Conservation (phyloP, 2,888 invertebrate species). For the Molorchus minor region DNA sequence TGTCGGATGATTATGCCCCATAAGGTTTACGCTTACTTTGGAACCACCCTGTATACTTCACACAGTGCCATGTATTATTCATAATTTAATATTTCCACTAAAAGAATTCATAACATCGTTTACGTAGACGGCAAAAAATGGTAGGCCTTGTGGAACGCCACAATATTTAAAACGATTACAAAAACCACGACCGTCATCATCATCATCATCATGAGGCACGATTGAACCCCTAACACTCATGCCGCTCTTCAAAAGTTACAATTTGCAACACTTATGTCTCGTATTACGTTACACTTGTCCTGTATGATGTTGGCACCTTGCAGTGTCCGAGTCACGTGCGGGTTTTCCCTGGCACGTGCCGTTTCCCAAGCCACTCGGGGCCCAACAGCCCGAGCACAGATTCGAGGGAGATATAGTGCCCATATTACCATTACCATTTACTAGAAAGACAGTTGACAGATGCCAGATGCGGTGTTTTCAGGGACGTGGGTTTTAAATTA, state of each 20-base stretch:
- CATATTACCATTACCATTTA: slow-evolving; percentile 24
- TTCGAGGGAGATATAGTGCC: slow-evolving; percentile 23
- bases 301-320: slow-evolving; percentile 47
- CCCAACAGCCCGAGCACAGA: slow-evolving; percentile 8
- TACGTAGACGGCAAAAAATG: too few species aligned
- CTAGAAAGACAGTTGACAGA: slow-evolving; percentile 37
- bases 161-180: too few species aligned
- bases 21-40: too few species aligned
- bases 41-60: too few species aligned
- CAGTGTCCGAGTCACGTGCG: slow-evolving; percentile 57
- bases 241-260: slow-evolving; percentile 35
- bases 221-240: slow-evolving; percentile 2
- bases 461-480: slow-evolving; percentile 28
- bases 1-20: too few species aligned
- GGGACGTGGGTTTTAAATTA: slow-evolving; percentile 18
- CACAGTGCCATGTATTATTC: too few species aligned
- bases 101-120: too few species aligned
- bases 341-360: slow-evolving; percentile 61
- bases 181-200: too few species aligned
- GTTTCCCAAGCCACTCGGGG: slow-evolving; percentile 58
- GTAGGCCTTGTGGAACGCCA: too few species aligned
- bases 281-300: slow-evolving; percentile 39
- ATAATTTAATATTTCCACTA: too few species aligned
- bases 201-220: background rate
- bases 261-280: slow-evolving; percentile 37